A percentile compares a stretch with the other conserved stretches of the same genome.
Evolutionary conservation across 2,888 invertebrate genomes (phyloP).

Genomic region (Platycheirus rosarum): DNA sequence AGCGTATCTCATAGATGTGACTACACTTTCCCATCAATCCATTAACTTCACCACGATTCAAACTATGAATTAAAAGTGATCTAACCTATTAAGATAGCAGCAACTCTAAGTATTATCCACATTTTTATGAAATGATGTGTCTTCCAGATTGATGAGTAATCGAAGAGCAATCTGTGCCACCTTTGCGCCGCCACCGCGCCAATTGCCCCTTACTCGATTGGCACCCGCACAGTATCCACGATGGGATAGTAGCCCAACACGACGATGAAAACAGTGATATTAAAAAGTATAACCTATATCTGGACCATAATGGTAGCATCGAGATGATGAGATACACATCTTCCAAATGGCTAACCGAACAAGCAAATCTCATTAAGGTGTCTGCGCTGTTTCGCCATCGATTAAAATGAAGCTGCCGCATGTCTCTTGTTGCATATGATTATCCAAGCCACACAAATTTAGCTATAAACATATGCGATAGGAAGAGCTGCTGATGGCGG

Average conservation of each 20-base stretch:
- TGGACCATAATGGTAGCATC: conserved; percentile 52
- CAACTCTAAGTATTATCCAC: conserved; percentile 49
- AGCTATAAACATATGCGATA: conserved; percentile 61
- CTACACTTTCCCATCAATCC: neutral
- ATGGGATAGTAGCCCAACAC: conserved; percentile 18
- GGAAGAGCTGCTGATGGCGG: conserved; percentile 25
- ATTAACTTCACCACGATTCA: conserved; percentile 32
- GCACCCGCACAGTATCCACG: conserved; percentile 20
- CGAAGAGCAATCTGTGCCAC: conserved; percentile 67
- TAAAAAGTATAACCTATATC: conserved; percentile 54
- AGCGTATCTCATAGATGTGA: neutral
- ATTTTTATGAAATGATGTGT: conserved; percentile 77
- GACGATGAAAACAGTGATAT: conserved; percentile 44
- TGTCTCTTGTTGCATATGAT: conserved; percentile 70
- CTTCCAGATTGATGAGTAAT: conserved; percentile 82
- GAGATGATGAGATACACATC: conserved; percentile 79
- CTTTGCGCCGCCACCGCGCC: neutral
- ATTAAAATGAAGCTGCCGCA: conserved; percentile 71
- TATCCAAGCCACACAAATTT: conserved; percentile 67
- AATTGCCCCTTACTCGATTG: no score
- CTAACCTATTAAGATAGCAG: conserved; percentile 68
- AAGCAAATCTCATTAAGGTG: conserved; percentile 82
- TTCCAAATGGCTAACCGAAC: conserved; percentile 81
- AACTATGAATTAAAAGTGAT: conserved; percentile 47
- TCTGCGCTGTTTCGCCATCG: conserved; percentile 71